phyloP scores from a whole-genome alignment of 2,888 invertebrate genomes.

The Ditylenchus weischeri region DNA sequence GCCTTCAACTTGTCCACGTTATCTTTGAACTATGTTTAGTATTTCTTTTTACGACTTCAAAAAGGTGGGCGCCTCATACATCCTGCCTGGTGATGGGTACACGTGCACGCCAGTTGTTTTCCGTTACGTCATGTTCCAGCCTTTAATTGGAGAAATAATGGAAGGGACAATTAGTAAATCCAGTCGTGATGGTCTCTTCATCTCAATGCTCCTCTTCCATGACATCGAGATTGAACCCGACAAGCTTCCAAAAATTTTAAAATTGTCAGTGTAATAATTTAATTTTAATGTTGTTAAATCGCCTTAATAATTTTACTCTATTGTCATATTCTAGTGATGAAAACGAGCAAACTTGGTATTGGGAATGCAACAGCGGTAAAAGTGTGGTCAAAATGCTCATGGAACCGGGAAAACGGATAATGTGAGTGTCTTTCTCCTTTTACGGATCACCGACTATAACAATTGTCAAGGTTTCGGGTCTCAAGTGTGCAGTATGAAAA shows the following conservation, averaged over 20 bases:
- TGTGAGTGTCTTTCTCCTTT: slow-evolving; percentile 13
- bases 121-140: slow-evolving; percentile 88
- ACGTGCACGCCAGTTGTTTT: slow-evolving; percentile 64
- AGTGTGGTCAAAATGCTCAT: slow-evolving; percentile 27
- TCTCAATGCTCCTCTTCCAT: slow-evolving; percentile 75
- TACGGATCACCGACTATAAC: not conserved
- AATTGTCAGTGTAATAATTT: slow-evolving; percentile 36
- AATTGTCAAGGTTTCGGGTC: slow-evolving; percentile 28
- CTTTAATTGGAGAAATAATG: slow-evolving; percentile 86
- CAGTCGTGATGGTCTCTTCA: slow-evolving; percentile 30
- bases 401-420: slow-evolving; percentile 31
- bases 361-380: slow-evolving; percentile 30
- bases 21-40: not conserved
- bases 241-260: slow-evolving; percentile 70
- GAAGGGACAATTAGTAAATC: slow-evolving; percentile 82
- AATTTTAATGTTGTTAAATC: too few relatives aligned
- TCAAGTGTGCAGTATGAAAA: slow-evolving; percentile 23
- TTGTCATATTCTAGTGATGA: slow-evolving; percentile 26
- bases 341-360: slow-evolving; percentile 33
- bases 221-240: slow-evolving; percentile 89
- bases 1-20: not conserved
- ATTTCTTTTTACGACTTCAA: slow-evolving; percentile 73
- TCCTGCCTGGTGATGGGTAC: slow-evolving; percentile 63
- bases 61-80: slow-evolving; percentile 77
- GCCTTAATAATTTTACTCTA: not conserved